Base-by-base conservation (phyloP, 2,888 invertebrate genomes). In the Erebia palarica region DNA sequence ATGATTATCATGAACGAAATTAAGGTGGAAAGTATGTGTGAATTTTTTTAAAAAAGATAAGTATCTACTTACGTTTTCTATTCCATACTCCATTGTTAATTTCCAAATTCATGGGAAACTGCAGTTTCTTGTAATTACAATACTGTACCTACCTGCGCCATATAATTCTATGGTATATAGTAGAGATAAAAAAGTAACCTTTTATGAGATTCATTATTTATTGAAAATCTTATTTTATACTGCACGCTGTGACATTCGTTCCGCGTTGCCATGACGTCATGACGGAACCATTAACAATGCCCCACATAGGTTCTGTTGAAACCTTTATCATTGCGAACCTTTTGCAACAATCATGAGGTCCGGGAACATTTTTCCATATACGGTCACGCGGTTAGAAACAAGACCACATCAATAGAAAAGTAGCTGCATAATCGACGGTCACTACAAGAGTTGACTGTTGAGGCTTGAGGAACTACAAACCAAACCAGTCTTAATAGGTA, bases 401-500 rank as follows among this genome's bases (percentile, higher is more conserved):
- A 73, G 78, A 76, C 74, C 76, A 78, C 78, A 75, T 78, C 77
- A 77, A 77, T 78, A 78, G 79, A 78, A 79, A 77, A 75, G 78
- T 76, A 75, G 75, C 75, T 80, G 80, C 80, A 82, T 84, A 83
- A 81, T 82, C 83, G 78, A 85, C 83, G 85, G 84, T 78, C 83
- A 77, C 75, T 74, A 83, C 83, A 81, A 82, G 55, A 55, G 55
- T 51, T n/a, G 51, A 51, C 51, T 79, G 81, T 84, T 79, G 82
- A 80, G 80, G 82, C 57, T 53, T 68, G 68, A 68, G 68, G 68
- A 68, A 68, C 58, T 67, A 77, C 80, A 76, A 76, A 81, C 78
- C 78, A 86, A 90, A 90, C 91, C 87, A 88, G 90, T 89, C 86
- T 79, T 82, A 75, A 75, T 78, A 83, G 78, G 81, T 83, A 81